Conservation (phyloP, 1,140 invertebrate species). For the Drosophila mauritiana region DNA sequence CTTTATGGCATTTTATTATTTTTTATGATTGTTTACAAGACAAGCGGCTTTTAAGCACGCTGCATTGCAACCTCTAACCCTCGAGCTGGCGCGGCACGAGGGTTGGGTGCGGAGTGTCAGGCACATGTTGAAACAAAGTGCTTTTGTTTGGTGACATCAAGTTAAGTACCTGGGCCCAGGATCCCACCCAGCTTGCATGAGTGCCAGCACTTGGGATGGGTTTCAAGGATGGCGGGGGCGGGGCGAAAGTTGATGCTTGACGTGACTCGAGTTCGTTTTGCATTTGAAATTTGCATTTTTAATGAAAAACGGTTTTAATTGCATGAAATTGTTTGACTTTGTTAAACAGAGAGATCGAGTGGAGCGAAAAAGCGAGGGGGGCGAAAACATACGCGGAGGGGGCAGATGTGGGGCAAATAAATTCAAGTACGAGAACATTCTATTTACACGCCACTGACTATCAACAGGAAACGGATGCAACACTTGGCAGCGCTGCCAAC, state of each 20-base stretch:
- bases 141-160: conserved; percentile 82
- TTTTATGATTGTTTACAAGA: conserved; percentile 83
- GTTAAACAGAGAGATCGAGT: conserved; percentile 66
- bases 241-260: conserved; percentile 61
- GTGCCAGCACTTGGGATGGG: conserved; percentile 62
- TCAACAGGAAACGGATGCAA: conserved; percentile 77
- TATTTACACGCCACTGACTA: conserved; percentile 77
- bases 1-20: conserved; percentile 82
- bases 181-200: conserved; percentile 55
- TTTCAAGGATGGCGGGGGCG: conserved; percentile 25
- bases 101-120: conserved; percentile 35
- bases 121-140: conserved; percentile 81
- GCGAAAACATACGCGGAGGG: background rate
- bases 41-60: conserved; percentile 76
- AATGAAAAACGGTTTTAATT: conserved; percentile 83
- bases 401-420: conserved; percentile 46
- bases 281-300: conserved; percentile 83
- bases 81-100: background rate
- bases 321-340: conserved; percentile 82
- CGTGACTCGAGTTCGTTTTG: conserved; percentile 78
- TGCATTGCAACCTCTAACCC: conserved; percentile 65
- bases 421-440: conserved; percentile 70
- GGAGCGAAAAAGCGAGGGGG: conserved; percentile 1
- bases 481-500: conserved; percentile 76
- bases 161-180: conserved; percentile 74